phyloP scores from a whole-genome alignment of 1,140 invertebrate species.

The Plectus sambesii region DNA sequence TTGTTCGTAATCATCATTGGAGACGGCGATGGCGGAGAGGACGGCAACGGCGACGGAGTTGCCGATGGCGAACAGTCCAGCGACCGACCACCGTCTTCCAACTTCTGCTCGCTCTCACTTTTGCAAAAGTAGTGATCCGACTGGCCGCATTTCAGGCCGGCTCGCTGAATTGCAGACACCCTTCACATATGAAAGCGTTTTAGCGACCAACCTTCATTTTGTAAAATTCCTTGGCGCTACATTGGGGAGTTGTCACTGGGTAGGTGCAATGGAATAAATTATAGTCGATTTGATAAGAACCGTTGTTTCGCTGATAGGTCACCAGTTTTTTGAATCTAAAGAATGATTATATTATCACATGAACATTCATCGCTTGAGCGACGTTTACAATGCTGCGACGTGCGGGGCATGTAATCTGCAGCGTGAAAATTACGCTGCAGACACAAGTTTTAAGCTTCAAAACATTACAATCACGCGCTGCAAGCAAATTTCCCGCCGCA shows the following conservation, averaged over 20 bases:
- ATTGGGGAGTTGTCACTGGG: slow-evolving; percentile 77
- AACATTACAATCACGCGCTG: not conserved
- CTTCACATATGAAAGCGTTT: no score
- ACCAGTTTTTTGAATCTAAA: slow-evolving; percentile 21
- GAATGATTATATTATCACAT: not conserved
- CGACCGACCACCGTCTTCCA: slow-evolving; percentile 15
- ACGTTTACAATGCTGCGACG: no score
- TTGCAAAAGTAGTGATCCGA: slow-evolving; percentile 15
- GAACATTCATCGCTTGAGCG: not conserved
- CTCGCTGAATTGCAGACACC: not conserved
- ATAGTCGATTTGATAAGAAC: slow-evolving; percentile 26
- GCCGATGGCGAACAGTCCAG: slow-evolving; percentile 14
- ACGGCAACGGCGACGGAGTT: no score
- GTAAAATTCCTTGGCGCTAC: slow-evolving; percentile 56
- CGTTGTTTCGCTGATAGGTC: slow-evolving; percentile 17
- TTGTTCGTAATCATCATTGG: no score
- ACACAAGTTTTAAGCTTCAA: slow-evolving; percentile 4
- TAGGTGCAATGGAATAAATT: slow-evolving; percentile 45
- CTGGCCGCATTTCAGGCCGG: no score
- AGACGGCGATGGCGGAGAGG: no score
- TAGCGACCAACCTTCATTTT: slow-evolving; percentile 9
- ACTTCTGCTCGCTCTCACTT: slow-evolving; percentile 13
- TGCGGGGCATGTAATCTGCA: not conserved
- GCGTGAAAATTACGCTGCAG: not conserved
- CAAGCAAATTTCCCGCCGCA: slow-evolving; percentile 7